phyloP scores from a whole-genome alignment of 2,888 invertebrate genomes.

The Drosophila tanythrix region DNA sequence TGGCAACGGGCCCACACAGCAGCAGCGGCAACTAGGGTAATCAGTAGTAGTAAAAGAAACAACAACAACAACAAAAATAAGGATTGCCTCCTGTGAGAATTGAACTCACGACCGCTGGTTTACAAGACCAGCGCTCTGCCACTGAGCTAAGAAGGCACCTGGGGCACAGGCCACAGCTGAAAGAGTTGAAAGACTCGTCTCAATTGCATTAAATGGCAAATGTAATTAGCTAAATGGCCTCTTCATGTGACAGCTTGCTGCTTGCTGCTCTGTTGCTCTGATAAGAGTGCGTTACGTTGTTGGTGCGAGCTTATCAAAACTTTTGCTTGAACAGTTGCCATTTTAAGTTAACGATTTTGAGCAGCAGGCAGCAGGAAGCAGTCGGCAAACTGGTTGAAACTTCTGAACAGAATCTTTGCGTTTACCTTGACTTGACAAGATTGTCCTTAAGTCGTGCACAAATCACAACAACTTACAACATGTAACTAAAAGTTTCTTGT shows the following conservation, averaged over 20 bases:
- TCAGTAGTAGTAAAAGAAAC: neutral
- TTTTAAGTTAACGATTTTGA: conserved; percentile 3
- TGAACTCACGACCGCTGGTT: conserved; percentile 65
- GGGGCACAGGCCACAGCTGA: neutral
- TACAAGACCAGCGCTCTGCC: conserved; percentile 62
- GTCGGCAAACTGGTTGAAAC: conserved; percentile 22
- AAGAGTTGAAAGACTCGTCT: conserved; percentile 32
- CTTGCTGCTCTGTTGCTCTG: conserved; percentile 15
- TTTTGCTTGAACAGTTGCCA: conserved; percentile 12
- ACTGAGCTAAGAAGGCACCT: conserved; percentile 59
- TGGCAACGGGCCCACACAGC: conserved; percentile 34
- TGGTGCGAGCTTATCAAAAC: conserved; percentile 41
- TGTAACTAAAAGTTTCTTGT: conserved; percentile 16
- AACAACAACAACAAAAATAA: neutral
- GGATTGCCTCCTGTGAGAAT: conserved; percentile 59
- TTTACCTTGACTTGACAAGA: conserved; percentile 39
- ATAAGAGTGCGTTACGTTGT: conserved; percentile 29
- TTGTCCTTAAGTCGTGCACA: conserved; percentile 16
- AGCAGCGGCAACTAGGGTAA: neutral
- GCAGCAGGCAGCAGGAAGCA: conserved; percentile 1
- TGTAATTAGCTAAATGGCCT: conserved; percentile 69
- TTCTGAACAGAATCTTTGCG: conserved; percentile 17
- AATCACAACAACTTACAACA: conserved; percentile 14
- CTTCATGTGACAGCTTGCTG: conserved; percentile 23
- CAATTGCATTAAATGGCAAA: conserved; percentile 68